Evolutionary conservation across 1,140 invertebrate genomes (phyloP).

Genomic region (Halotydeus destructor): DNA sequence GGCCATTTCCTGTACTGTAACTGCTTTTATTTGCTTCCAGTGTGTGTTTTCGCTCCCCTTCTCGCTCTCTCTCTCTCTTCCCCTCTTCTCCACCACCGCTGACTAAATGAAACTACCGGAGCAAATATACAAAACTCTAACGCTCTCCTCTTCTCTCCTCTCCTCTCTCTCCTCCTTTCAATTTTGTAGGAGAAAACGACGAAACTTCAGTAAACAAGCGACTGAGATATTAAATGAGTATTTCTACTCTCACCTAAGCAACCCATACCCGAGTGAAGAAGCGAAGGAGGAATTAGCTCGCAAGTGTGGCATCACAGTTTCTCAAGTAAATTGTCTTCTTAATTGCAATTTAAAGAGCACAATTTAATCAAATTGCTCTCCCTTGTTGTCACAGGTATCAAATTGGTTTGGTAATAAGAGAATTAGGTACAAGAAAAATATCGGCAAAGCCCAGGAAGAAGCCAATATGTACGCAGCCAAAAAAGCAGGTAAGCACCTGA

Average conservation of each 20-base stretch:
- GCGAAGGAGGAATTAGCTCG: constrained; percentile 98
- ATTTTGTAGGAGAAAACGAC: constrained; percentile 62
- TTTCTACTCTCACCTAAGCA: constrained; percentile 97
- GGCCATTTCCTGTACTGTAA: no score
- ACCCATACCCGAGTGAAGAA: constrained; percentile 98
- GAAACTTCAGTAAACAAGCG: constrained; percentile 99
- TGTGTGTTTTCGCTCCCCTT: constrained; percentile 1
- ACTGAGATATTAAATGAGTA: constrained; percentile 99
- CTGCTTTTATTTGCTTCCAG: neutral
- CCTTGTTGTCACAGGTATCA: no score
- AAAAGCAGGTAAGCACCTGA: constrained; percentile 52
- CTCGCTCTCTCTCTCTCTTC: constrained; percentile 3
- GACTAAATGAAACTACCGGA: no score
- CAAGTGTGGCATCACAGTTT: constrained; percentile 97
- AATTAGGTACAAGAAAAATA: constrained; percentile 99
- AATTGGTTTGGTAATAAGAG: constrained; percentile 99
- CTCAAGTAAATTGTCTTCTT: constrained; percentile 40
- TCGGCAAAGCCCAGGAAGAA: constrained; percentile 98
- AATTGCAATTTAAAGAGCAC: neutral
- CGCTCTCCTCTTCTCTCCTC: neutral
- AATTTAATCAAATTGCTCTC: no score
- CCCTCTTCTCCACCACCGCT: neutral
- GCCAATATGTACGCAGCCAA: constrained; percentile 98
- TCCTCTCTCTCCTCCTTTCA: constrained; percentile 1
- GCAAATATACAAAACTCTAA: no score